These are phyloP conservation scores for Zingel zingel DNA, from an alignment of 2,113 vertebrate genomes.

Conservation along the genomic window DNA sequence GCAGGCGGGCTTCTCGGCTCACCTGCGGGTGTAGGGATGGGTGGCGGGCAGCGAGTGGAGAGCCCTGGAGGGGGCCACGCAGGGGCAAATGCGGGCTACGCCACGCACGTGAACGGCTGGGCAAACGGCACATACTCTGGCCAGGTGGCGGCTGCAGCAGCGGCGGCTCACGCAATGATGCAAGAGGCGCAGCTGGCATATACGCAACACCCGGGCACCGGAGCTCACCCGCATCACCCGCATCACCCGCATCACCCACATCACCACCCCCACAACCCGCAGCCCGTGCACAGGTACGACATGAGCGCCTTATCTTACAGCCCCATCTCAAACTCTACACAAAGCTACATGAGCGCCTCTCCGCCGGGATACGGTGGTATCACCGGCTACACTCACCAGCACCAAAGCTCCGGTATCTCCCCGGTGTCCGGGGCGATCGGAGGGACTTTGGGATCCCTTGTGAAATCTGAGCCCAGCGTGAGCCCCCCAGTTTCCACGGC, in stretches of 20 bases:
- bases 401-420: constrained; percentile 88
- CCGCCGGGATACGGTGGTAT: constrained; percentile 93
- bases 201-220: constrained; percentile 92
- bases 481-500: constrained; percentile 91
- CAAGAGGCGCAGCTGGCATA: constrained; percentile 97
- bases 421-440: constrained; percentile 89
- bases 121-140: constrained; percentile 94
- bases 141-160: constrained; percentile 92
- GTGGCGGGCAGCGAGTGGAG: constrained; percentile 90
- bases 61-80: constrained; percentile 90
- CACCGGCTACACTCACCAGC: constrained; percentile 88
- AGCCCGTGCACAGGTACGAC: constrained; percentile 94
- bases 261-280: constrained; percentile 89
- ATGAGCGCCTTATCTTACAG: constrained; percentile 95
- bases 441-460: constrained; percentile 90
- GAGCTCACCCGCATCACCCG: constrained; percentile 88
- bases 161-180: constrained; percentile 95
- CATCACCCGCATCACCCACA: constrained; percentile 81
- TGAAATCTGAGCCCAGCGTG: constrained; percentile 95
- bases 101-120: constrained; percentile 97
- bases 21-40: constrained; percentile 84
- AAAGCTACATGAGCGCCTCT: constrained; percentile 95
- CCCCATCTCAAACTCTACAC: constrained; percentile 91
- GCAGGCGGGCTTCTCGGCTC: constrained; percentile 90
- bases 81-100: constrained; percentile 86